Conservation (phyloP, 2,113 vertebrate genomes). For the Hypocryptadius cinnamomeus region DNA sequence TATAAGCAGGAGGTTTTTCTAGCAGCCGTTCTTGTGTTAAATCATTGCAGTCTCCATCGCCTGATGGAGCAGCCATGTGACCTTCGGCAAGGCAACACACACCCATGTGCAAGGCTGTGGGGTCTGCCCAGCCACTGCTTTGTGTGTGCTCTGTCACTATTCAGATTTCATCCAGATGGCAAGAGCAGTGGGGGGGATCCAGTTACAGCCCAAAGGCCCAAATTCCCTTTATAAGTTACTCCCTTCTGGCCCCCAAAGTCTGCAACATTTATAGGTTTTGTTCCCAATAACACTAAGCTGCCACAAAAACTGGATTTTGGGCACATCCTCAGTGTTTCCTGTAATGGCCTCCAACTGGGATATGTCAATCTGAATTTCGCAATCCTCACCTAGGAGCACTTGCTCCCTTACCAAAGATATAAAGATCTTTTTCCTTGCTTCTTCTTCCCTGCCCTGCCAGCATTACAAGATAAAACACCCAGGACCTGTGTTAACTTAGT, state of each 20-base stretch:
- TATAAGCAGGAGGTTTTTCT: not conserved
- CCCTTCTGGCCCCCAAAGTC: not conserved
- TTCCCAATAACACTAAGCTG: not conserved
- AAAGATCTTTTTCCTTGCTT: not conserved
- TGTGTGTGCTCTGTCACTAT: not conserved
- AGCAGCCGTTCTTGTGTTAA: not conserved
- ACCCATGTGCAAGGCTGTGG: not conserved
- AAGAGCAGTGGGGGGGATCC: not conserved
- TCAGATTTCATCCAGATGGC: not conserved
- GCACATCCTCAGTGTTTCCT: not conserved
- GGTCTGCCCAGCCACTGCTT: not conserved
- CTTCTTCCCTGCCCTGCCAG: rapidly evolving
- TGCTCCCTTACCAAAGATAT: not conserved
- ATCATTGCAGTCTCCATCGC: not conserved
- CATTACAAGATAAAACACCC: rapidly evolving
- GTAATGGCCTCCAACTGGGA: not conserved
- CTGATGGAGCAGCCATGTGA: not conserved
- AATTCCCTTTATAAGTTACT: not conserved
- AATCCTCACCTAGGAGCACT: not conserved
- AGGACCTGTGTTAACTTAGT: not conserved
- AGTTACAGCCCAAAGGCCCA: not conserved
- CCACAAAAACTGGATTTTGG: not conserved
- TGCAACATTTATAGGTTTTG: not conserved
- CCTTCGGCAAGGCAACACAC: not conserved
- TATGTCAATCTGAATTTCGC: not conserved